Conservation (phyloP, 2,888 invertebrate species). For the Lasius platythorax region DNA sequence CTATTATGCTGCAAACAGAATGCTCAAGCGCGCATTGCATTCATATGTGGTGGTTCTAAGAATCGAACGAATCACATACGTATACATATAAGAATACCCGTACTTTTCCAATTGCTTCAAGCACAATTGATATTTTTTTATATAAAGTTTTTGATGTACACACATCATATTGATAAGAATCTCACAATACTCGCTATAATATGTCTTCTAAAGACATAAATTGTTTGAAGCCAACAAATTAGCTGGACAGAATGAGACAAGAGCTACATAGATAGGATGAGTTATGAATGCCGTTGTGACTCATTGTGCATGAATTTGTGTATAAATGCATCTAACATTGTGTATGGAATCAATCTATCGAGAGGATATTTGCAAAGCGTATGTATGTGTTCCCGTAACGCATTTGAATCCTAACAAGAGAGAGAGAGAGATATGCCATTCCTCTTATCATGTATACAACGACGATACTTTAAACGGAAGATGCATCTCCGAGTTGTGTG, state of each 20-base stretch:
- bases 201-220: background rate
- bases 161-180: background rate
- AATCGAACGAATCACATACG: background rate
- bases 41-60: constrained; percentile 1
- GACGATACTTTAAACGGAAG: background rate
- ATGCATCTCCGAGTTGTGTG: background rate
- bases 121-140: background rate
- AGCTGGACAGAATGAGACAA: background rate
- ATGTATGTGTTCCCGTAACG: background rate
- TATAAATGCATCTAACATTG: constrained; percentile 2
- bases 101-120: background rate
- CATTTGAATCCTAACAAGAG: constrained; percentile 42
- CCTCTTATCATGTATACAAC: background rate
- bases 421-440: background rate
- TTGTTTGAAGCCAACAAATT: background rate
- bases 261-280: background rate
- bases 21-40: background rate
- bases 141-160: too few species aligned
- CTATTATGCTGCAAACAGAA: background rate
- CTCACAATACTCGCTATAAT: background rate
- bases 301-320: constrained; percentile 3
- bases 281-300: constrained; percentile 2
- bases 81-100: background rate
- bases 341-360: constrained; percentile 7
- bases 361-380: constrained; percentile 1